These are phyloP conservation scores for Camponotus vicinus DNA, from an alignment of 1,140 invertebrate genomes.

Conservation along the genomic window DNA sequence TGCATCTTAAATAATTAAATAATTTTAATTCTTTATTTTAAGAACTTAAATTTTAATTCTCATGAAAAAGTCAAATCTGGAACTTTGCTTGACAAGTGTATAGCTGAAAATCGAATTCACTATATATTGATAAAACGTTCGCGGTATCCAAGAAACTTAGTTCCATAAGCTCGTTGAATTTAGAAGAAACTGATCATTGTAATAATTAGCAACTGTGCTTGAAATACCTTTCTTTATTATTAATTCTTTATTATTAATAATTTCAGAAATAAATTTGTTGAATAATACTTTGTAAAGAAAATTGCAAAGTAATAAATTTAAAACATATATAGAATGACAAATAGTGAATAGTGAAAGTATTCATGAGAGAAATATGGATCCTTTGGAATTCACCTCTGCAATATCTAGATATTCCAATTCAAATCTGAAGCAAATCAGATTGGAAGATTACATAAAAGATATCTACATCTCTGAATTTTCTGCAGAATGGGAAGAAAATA, in stretches of 20 bases:
- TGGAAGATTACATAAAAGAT: constrained; percentile 53
- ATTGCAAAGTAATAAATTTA: constrained; percentile 8
- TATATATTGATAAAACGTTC: constrained; percentile 69
- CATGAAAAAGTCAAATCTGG: background rate
- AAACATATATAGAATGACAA: background rate
- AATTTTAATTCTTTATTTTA: background rate
- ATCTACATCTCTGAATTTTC: constrained; percentile 55
- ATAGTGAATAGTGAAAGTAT: background rate
- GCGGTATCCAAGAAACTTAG: constrained; percentile 5
- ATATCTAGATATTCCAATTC: constrained; percentile 23
- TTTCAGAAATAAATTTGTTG: background rate
- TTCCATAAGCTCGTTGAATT: background rate
- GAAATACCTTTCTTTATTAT: background rate
- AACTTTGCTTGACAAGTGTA: background rate
- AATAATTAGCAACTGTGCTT: constrained; percentile 28
- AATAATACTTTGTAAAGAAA: background rate
- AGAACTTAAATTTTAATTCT: constrained; percentile 15
- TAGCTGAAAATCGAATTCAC: background rate
- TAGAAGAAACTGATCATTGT: background rate
- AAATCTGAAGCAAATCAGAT: background rate
- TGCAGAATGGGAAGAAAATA: constrained; percentile 76
- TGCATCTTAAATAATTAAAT: constrained; percentile 9
- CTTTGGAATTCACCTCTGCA: background rate
- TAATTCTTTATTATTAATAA: background rate
- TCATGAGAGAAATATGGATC: background rate